These are phyloP conservation scores for Cynodonichthys magdalenae DNA, from an alignment of 2,797 vertebrate species.

Conservation along the genomic window DNA sequence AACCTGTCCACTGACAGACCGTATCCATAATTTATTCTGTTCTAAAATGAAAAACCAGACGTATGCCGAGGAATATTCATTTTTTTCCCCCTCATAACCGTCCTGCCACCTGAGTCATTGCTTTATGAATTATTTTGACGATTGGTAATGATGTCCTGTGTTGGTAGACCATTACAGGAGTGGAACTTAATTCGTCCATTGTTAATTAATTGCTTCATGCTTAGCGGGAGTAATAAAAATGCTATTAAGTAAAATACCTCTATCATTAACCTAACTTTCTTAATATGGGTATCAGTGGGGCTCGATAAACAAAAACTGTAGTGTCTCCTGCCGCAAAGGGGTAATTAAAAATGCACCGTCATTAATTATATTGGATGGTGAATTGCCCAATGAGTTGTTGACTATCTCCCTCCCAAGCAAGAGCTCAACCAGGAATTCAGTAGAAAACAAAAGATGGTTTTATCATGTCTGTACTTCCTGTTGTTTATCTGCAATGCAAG, in stretches of 20 bases:
- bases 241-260: conserved; percentile 88
- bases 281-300: conserved; percentile 85
- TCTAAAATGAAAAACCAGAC: conserved; percentile 73
- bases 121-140: conserved; percentile 81
- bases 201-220: conserved; percentile 85
- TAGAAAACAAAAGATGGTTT: conserved; percentile 35
- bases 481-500: conserved; percentile 9
- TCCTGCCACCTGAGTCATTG: conserved; percentile 68
- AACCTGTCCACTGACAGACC: conserved; percentile 59
- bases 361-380: conserved; percentile 77
- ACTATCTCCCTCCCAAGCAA: conserved; percentile 41
- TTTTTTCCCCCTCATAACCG: conserved; percentile 38
- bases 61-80: conserved; percentile 64
- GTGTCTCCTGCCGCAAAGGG: conserved; percentile 68
- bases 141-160: conserved; percentile 82
- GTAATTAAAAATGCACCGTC: conserved; percentile 82
- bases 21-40: conserved; percentile 74
- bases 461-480: conserved; percentile 33
- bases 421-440: conserved; percentile 40
- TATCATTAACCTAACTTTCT: conserved; percentile 87
- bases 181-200: conserved; percentile 78
- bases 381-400: conserved; percentile 71
- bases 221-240: conserved; percentile 87
- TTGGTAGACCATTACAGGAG: conserved; percentile 80
- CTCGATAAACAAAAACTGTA: conserved; percentile 84